Conservation (phyloP, 2,888 invertebrate species). For the Nephrotoma appendiculata region DNA sequence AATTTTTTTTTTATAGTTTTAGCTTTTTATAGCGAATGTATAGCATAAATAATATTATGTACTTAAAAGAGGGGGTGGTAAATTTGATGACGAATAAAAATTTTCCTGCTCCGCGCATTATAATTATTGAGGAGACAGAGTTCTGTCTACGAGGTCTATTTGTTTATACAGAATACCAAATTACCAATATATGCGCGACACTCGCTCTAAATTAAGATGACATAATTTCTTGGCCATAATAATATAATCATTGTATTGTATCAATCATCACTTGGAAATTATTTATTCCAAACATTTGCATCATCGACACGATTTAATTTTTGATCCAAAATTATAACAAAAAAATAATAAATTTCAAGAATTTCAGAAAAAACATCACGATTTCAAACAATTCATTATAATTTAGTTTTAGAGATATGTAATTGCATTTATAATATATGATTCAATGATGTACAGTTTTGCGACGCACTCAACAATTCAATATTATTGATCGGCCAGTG, state of each 20-base stretch:
- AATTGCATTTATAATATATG: background rate
- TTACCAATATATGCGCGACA: background rate
- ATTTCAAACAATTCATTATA: background rate
- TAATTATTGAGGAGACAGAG: background rate
- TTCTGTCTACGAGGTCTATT: background rate
- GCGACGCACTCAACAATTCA: background rate
- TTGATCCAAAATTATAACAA: background rate
- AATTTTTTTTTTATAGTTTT: background rate
- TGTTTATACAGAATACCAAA: background rate
- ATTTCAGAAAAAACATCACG: background rate
- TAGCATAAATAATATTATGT: background rate
- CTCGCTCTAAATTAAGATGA: background rate
- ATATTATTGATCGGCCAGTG: background rate
- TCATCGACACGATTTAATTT: background rate
- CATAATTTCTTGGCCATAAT: background rate
- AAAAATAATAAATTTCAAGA: background rate
- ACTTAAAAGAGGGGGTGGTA: background rate
- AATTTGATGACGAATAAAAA: background rate
- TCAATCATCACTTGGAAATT: background rate
- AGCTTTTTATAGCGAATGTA: background rate
- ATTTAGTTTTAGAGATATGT: background rate
- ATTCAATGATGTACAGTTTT: background rate
- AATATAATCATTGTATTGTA: background rate
- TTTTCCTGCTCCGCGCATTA: background rate
- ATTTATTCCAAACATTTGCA: background rate